phyloP scores from a whole-genome alignment of 2,888 invertebrate genomes.

The Netelia virgata region DNA sequence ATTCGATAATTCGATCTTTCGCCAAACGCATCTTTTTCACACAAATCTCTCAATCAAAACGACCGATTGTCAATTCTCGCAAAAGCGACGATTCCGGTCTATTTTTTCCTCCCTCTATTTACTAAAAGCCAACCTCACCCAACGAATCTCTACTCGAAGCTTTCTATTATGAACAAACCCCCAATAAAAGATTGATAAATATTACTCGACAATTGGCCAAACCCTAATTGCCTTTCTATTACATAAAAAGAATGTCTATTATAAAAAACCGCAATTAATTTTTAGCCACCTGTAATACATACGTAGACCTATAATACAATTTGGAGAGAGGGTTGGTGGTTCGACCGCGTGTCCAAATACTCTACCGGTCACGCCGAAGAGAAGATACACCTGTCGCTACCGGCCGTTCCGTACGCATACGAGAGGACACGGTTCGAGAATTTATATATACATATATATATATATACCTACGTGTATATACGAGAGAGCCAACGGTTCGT shows the following conservation, averaged over 20 bases:
- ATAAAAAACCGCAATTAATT: too few species aligned
- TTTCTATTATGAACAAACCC: too few species aligned
- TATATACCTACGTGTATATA: not conserved
- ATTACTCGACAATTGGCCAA: too few species aligned
- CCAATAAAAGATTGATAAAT: too few species aligned
- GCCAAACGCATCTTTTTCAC: not conserved
- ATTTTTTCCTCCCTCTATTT: too few species aligned
- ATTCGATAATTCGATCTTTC: not conserved
- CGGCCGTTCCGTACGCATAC: conserved; percentile 14
- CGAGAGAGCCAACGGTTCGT: conserved; percentile 40
- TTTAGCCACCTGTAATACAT: too few species aligned
- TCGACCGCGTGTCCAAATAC: conserved; percentile 37
- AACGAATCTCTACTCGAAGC: too few species aligned
- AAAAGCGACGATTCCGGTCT: too few species aligned
- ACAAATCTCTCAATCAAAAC: not conserved
- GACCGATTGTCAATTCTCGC: not conserved
- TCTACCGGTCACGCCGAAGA: conserved; percentile 53
- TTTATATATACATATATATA: conserved; percentile 13
- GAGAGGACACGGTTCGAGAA: not conserved
- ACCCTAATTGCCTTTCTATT: too few species aligned
- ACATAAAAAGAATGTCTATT: too few species aligned
- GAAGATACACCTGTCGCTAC: conserved; percentile 63
- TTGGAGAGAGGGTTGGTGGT: conserved; percentile 17
- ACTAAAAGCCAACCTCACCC: too few species aligned
- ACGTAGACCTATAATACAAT: not conserved